phyloP scores from a whole-genome alignment of 2,888 invertebrate species.

The Microplitis deprimator region DNA sequence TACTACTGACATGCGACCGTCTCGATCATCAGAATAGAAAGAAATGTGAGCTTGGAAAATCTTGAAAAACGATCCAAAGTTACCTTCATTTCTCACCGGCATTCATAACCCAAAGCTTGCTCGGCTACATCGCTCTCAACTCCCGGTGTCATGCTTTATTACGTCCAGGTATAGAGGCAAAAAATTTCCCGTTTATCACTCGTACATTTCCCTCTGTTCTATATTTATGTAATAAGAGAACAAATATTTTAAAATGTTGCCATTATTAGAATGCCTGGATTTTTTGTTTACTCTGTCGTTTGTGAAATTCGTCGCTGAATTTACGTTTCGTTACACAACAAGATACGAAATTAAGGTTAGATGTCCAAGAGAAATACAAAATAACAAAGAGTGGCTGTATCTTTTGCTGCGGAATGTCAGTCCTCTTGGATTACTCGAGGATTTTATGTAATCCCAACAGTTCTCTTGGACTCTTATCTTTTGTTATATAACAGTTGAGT shows the following conservation, averaged over 20 bases:
- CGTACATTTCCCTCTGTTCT: neutral
- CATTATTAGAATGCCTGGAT: neutral
- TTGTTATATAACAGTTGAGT: slow-evolving; percentile 46
- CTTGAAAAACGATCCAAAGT: slow-evolving; percentile 40
- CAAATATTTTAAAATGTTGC: neutral
- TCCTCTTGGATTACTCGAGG: slow-evolving; percentile 44
- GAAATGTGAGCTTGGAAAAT: slow-evolving; percentile 31
- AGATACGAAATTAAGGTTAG: no score
- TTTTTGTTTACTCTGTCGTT: neutral
- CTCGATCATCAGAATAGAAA: slow-evolving; percentile 20
- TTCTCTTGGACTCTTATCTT: slow-evolving; percentile 47
- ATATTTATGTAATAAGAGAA: neutral
- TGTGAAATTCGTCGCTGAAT: no score
- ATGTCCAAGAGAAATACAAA: neutral
- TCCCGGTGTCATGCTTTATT: slow-evolving; percentile 20
- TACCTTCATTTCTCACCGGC: slow-evolving; percentile 37
- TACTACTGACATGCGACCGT: slow-evolving; percentile 24
- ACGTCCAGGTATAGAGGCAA: slow-evolving; percentile 10
- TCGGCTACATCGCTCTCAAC: neutral
- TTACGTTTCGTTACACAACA: no score
- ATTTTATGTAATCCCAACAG: slow-evolving; percentile 48
- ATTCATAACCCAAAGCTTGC: slow-evolving; percentile 36
- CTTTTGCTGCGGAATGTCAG: neutral
- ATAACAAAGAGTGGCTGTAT: neutral
- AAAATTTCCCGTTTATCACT: slow-evolving; percentile 9